phyloP scores from a whole-genome alignment of 2,797 vertebrate genomes.

The Syngnathus rostellatus region DNA sequence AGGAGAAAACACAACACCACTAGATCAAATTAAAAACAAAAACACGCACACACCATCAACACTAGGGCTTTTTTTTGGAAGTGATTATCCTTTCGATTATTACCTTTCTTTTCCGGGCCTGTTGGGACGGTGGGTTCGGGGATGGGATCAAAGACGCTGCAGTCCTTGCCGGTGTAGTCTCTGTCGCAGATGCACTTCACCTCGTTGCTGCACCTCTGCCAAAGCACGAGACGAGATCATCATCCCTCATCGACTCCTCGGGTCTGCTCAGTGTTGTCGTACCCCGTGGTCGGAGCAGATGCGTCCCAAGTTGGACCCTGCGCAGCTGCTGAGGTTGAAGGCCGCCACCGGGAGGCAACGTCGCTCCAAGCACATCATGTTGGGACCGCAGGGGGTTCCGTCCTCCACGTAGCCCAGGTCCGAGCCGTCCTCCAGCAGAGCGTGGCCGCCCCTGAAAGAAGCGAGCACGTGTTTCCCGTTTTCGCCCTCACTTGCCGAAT shows the following conservation, averaged over 20 bases:
- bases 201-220: constrained; percentile 87
- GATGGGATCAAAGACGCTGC: constrained; percentile 86
- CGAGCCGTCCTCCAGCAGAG: constrained; percentile 83
- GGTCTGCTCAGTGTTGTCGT: constrained; percentile 10
- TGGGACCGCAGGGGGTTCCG: constrained; percentile 86
- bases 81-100: too few species aligned
- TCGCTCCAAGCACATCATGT: constrained; percentile 88
- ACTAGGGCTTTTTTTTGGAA: constrained; percentile 17
- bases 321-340: constrained; percentile 89
- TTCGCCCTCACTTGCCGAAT: not conserved
- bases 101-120: constrained; percentile 83
- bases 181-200: constrained; percentile 90
- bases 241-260: not conserved
- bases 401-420: constrained; percentile 90
- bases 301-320: constrained; percentile 71
- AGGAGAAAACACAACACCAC: constrained; percentile 68
- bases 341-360: constrained; percentile 83
- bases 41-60: constrained; percentile 55
- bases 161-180: constrained; percentile 92
- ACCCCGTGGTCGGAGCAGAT: constrained; percentile 88
- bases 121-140: constrained; percentile 74
- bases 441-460: constrained; percentile 78
- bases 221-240: not conserved
- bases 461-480: not conserved
- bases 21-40: constrained; percentile 37